These are phyloP conservation scores for Drosophila erecta DNA, from an alignment of 1,140 invertebrate genomes.

Conservation along the genomic window DNA sequence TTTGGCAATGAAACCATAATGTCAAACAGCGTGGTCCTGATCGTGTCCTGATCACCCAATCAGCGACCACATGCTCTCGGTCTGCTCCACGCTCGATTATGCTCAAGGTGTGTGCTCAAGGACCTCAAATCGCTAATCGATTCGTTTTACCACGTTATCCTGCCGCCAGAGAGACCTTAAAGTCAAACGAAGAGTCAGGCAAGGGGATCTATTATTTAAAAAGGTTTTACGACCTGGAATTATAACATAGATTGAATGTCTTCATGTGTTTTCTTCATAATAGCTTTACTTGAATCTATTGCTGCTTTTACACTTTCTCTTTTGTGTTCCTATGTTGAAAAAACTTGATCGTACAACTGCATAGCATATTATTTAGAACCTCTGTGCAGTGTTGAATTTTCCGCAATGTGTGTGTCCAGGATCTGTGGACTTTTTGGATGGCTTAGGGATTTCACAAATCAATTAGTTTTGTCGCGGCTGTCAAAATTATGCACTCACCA, in stretches of 20 bases:
- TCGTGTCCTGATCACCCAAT: conserved; percentile 50
- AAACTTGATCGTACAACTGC: too few relatives aligned
- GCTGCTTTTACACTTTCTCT: too few relatives aligned
- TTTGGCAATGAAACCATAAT: conserved; percentile 81
- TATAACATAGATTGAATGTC: too few relatives aligned
- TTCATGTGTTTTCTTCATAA: neutral
- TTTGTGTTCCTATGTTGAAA: too few relatives aligned
- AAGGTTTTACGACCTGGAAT: neutral
- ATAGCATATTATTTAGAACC: too few relatives aligned
- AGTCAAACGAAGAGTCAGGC: neutral
- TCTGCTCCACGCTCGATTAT: conserved; percentile 16
- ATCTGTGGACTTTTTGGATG: conserved; percentile 51
- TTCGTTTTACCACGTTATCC: conserved; percentile 27
- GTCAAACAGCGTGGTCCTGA: conserved; percentile 67
- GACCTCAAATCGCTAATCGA: conserved; percentile 27
- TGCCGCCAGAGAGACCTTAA: neutral
- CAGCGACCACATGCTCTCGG: conserved; percentile 54
- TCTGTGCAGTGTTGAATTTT: neutral
- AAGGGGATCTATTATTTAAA: neutral
- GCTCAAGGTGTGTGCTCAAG: conserved; percentile 27
- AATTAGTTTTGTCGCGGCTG: conserved; percentile 84
- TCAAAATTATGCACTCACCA: conserved; percentile 62
- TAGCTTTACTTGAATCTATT: neutral
- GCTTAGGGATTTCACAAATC: conserved; percentile 66
- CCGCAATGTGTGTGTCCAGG: conserved; percentile 66